Percentiles rank a stretch among this genome's conserved stretches.
These are phyloP conservation scores for Erebia epiphron DNA, from an alignment of 2,888 invertebrate species.

Conservation along the genomic window DNA sequence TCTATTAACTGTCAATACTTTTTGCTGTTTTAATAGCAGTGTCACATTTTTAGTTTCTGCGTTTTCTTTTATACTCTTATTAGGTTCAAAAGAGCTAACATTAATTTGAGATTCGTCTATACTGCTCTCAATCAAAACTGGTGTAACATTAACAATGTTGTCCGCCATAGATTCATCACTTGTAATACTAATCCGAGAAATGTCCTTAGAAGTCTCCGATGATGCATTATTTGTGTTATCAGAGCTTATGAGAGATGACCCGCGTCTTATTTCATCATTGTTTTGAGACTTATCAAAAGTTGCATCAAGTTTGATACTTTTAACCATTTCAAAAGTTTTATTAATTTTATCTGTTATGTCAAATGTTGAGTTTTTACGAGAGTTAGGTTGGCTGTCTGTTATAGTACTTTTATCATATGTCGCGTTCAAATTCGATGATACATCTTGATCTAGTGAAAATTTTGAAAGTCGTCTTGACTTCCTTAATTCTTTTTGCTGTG, in stretches of 20 bases:
- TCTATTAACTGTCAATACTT: neutral
- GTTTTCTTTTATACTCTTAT: neutral
- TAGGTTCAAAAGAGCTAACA: neutral
- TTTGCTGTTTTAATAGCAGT: neutral
- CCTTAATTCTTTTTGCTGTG: constrained; percentile 20
- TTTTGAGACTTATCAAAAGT: constrained; percentile 56
- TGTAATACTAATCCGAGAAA: constrained; percentile 63
- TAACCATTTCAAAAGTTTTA: constrained; percentile 32
- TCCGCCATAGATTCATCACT: constrained; percentile 65
- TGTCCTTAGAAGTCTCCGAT: constrained; percentile 54
- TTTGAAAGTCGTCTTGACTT: constrained; percentile 12
- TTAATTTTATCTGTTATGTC: constrained; percentile 29
- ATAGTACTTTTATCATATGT: constrained; percentile 39
- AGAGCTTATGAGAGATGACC: constrained; percentile 54
- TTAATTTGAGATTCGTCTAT: constrained; percentile 54
- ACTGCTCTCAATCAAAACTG: constrained; percentile 69
- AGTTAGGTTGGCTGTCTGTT: neutral
- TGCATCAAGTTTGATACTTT: constrained; percentile 41
- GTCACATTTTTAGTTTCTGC: neutral
- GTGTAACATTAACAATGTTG: constrained; percentile 63
- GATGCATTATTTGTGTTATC: constrained; percentile 52
- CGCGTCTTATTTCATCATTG: constrained; percentile 14
- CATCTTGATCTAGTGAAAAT: constrained; percentile 11
- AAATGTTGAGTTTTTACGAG: constrained; percentile 26
- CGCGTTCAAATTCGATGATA: constrained; percentile 29